These are phyloP conservation scores for Mobula hypostoma DNA, from an alignment of 2,113 vertebrate species.

Conservation along the genomic window DNA sequence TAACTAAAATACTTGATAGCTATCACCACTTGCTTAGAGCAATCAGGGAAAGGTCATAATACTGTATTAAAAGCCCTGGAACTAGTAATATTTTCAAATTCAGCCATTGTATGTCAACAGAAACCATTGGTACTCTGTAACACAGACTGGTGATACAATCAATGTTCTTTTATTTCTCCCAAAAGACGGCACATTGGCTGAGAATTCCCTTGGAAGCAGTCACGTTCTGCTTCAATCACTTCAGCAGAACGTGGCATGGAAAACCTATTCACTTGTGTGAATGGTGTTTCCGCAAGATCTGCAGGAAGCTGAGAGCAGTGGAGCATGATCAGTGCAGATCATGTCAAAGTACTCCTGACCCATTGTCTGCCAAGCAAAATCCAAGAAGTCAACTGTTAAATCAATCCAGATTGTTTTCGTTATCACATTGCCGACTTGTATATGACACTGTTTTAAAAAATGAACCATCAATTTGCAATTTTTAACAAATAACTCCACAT, in stretches of 20 bases:
- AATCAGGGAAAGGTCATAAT: background rate
- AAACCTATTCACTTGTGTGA: background rate
- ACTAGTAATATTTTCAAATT: background rate
- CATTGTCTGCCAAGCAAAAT: background rate
- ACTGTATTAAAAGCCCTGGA: background rate
- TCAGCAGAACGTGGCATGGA: background rate
- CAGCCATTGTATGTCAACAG: background rate
- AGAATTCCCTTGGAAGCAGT: background rate
- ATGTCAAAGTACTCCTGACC: background rate
- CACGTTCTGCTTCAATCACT: background rate
- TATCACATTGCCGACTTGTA: background rate
- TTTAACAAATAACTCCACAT: background rate
- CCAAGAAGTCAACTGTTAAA: background rate
- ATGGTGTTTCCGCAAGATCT: background rate
- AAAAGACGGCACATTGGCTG: background rate
- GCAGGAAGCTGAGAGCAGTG: background rate
- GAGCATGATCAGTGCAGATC: background rate
- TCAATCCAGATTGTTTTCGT: constrained; percentile 1
- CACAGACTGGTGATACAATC: background rate
- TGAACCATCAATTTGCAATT: background rate
- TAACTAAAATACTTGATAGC: background rate
- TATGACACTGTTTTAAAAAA: background rate
- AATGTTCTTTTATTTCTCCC: background rate
- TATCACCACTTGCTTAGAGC: background rate
- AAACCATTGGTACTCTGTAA: background rate